Conservation (phyloP, 2,113 vertebrate species). For the Cettia cetti region DNA sequence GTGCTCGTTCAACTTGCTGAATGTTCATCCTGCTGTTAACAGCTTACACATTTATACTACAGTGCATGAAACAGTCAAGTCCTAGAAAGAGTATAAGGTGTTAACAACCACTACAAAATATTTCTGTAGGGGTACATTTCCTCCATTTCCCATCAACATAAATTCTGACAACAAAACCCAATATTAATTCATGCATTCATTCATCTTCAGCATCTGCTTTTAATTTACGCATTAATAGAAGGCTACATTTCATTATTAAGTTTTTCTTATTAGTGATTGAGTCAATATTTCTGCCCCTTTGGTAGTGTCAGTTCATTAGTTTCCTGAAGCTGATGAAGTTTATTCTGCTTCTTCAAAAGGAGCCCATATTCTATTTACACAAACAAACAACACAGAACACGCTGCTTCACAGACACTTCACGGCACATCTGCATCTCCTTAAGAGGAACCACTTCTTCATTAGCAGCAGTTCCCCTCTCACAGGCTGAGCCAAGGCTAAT, state of each 20-base stretch:
- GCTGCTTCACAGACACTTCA: background rate
- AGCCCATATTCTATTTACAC: background rate
- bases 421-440: slow-evolving; percentile 29
- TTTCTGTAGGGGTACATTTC: slow-evolving; percentile 72
- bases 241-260: background rate
- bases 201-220: slow-evolving; percentile 68
- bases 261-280: slow-evolving; percentile 23
- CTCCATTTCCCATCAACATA: slow-evolving; percentile 72
- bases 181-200: slow-evolving; percentile 62
- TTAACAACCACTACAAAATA: slow-evolving; percentile 75
- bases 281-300: background rate
- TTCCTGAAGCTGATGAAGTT: background rate
- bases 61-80: slow-evolving; percentile 35
- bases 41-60: slow-evolving; percentile 65
- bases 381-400: background rate
- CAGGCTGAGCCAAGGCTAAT: background rate
- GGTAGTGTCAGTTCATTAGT: background rate
- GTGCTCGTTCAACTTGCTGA: slow-evolving; percentile 43
- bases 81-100: slow-evolving; percentile 69
- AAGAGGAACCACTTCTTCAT: background rate
- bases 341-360: background rate
- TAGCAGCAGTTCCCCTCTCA: background rate
- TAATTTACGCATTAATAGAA: slow-evolving; percentile 57
- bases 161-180: slow-evolving; percentile 72
- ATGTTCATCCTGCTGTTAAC: slow-evolving; percentile 69